These are phyloP conservation scores for Motacilla alba DNA, from an alignment of 2,113 vertebrate genomes.

Conservation along the genomic window DNA sequence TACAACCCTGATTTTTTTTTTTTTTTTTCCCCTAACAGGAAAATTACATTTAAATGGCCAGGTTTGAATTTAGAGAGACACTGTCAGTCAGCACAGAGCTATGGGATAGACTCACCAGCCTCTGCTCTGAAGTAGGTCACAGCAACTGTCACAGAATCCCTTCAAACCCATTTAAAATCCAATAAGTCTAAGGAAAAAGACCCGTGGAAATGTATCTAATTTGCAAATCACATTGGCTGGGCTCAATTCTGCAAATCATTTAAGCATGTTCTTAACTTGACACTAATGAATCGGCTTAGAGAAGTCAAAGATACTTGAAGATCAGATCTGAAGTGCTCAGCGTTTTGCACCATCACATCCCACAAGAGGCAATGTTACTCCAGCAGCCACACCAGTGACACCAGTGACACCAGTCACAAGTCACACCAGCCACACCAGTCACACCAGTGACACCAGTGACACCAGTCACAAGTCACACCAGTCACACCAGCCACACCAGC, in stretches of 20 bases:
- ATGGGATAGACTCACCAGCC: not conserved
- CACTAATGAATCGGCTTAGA: not conserved
- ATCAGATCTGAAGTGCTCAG: not conserved
- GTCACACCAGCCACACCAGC: too few relatives aligned
- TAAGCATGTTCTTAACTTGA: not conserved
- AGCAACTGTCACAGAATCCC: not conserved
- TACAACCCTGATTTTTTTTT: not conserved
- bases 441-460: not conserved
- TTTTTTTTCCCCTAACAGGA: accelerated
- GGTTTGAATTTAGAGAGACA: not conserved
- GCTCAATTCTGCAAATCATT: not conserved
- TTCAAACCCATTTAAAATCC: not conserved
- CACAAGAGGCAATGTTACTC: accelerated
- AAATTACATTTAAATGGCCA: not conserved
- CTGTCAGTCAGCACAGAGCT: not conserved
- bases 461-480: too few relatives aligned
- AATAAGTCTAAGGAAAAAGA: not conserved
- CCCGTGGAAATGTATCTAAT: not conserved
- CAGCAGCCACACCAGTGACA: too few relatives aligned
- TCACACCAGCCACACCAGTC: too few relatives aligned
- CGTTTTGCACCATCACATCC: not conserved
- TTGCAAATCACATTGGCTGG: not conserved
- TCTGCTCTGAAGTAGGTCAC: not conserved
- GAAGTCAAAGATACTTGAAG: not conserved
- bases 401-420: too few relatives aligned